These are phyloP conservation scores for Numenius phaeopus DNA, from an alignment of 2,797 vertebrate species.

Conservation along the genomic window DNA sequence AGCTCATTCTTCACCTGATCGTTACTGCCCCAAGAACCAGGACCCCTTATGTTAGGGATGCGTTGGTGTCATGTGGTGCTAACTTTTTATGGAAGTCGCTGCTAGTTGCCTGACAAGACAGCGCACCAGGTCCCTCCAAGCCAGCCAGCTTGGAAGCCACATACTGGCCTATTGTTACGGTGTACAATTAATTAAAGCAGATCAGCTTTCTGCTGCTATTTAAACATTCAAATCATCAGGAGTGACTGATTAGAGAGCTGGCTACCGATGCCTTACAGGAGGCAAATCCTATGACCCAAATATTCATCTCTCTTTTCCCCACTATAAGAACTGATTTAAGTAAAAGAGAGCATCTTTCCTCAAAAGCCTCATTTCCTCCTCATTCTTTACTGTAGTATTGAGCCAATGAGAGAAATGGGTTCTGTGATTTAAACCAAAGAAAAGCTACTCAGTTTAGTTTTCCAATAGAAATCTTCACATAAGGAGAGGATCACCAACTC, in stretches of 20 bases:
- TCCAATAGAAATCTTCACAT: background rate
- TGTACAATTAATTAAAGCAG: background rate
- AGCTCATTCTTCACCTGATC: background rate
- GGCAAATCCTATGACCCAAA: background rate
- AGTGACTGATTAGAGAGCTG: background rate
- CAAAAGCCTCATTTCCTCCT: background rate
- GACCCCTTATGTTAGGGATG: background rate
- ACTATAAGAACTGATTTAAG: background rate
- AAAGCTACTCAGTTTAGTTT: background rate
- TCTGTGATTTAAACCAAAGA: background rate
- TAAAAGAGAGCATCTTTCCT: background rate
- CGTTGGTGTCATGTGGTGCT: accelerated
- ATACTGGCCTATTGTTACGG: background rate
- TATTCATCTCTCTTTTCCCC: background rate
- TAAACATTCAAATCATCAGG: background rate
- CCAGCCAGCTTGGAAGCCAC: background rate
- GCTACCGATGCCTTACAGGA: background rate
- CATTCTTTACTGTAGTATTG: background rate
- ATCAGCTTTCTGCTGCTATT: background rate
- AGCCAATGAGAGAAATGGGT: background rate
- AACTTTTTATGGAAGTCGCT: background rate
- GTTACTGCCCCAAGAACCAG: background rate
- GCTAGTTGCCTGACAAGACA: background rate
- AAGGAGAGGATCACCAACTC: background rate
- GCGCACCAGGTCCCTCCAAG: background rate